phyloP scores from a whole-genome alignment of 2,797 vertebrate genomes.

The Dallia pectoralis region DNA sequence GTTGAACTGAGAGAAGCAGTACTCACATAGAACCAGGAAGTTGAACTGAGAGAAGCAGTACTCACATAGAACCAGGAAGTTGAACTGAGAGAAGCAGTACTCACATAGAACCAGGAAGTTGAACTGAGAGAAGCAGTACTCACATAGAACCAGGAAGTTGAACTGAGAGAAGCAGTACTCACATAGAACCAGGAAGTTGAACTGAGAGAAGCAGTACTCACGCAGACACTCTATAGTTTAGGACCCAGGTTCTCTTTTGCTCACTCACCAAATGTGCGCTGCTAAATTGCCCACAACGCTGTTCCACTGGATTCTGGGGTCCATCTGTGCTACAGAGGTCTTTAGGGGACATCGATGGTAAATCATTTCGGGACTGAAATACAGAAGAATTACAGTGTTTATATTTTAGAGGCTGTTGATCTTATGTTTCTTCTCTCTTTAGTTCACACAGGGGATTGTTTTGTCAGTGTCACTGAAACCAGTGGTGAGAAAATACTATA shows the following conservation, averaged over 20 bases:
- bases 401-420: not conserved
- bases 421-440: not conserved
- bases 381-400: not conserved
- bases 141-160: too few relatives aligned
- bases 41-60: too few relatives aligned
- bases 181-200: too few relatives aligned
- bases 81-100: too few relatives aligned
- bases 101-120: too few relatives aligned
- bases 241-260: not conserved
- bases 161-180: too few relatives aligned
- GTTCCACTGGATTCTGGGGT: not conserved
- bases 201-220: too few relatives aligned
- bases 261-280: not conserved
- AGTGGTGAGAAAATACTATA: conserved; percentile 1
- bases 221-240: not conserved
- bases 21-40: too few relatives aligned
- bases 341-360: not conserved
- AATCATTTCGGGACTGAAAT: not conserved
- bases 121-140: too few relatives aligned
- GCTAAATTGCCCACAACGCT: not conserved
- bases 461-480: conserved; percentile 15
- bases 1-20: too few relatives aligned
- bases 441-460: not conserved
- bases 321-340: not conserved
- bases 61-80: too few relatives aligned